Evolutionary conservation across 1,140 invertebrate species (phyloP).

Genomic region (Stegodyphus mimosarum): DNA sequence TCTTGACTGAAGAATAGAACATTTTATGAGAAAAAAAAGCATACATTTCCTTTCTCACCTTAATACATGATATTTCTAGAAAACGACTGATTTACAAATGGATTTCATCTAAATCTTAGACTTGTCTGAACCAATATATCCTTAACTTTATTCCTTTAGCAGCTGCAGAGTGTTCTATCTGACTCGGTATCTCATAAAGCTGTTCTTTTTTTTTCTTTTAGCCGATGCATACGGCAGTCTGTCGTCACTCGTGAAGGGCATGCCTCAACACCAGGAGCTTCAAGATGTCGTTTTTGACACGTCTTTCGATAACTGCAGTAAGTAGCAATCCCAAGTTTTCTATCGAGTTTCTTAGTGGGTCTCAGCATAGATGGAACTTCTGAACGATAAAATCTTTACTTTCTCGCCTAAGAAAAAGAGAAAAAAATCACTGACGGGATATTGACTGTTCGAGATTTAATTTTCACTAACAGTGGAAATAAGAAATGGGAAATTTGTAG

Average conservation of each 20-base stretch:
- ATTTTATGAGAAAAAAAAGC: too few relatives aligned
- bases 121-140: too few relatives aligned
- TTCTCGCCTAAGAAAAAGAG: too few relatives aligned
- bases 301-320: constrained; percentile 56
- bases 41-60: too few relatives aligned
- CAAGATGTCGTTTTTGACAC: constrained; percentile 23
- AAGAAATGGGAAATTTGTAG: too few relatives aligned
- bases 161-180: too few relatives aligned
- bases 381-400: background rate
- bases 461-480: too few relatives aligned
- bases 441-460: background rate
- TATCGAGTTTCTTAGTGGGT: background rate
- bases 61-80: too few relatives aligned
- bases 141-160: too few relatives aligned
- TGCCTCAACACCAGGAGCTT: constrained; percentile 15
- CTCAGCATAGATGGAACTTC: background rate
- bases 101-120: too few relatives aligned
- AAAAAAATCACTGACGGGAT: background rate
- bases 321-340: constrained; percentile 12
- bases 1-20: too few relatives aligned
- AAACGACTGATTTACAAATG: too few relatives aligned
- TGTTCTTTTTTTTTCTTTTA: constrained; percentile 2
- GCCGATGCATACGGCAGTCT: constrained; percentile 52
- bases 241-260: constrained; percentile 35
- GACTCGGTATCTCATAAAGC: background rate